Evolutionary conservation across 2,888 invertebrate species (phyloP).

Genomic region (Ganaspis brasiliensis): DNA sequence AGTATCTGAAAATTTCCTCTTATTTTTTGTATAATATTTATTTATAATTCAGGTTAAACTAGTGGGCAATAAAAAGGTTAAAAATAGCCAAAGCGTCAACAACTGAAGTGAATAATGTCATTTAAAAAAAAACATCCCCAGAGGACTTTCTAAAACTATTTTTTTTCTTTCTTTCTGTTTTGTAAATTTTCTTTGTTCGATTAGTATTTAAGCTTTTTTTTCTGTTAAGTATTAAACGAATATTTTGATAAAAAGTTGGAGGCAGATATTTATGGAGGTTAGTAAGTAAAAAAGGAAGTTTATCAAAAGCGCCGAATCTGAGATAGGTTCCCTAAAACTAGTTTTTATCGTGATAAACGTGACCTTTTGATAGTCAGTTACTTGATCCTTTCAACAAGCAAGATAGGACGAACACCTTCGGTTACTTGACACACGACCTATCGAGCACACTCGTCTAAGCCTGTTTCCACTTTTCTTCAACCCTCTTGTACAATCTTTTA

Average conservation of each 20-base stretch:
- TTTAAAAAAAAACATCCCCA: too few species aligned
- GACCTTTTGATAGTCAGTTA: constrained; percentile 6
- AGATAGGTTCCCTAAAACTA: constrained; percentile 9
- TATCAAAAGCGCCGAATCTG: constrained; percentile 4
- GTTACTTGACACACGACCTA: constrained; percentile 37
- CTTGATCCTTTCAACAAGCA: constrained; percentile 19
- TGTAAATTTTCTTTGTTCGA: neutral
- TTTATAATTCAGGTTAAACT: too few species aligned
- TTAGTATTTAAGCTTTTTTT: neutral
- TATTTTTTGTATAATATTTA: too few species aligned
- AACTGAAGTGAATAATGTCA: too few species aligned
- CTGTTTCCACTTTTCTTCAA: constrained; percentile 22
- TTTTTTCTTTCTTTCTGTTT: too few species aligned
- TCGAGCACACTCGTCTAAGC: constrained; percentile 37
- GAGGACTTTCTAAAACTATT: too few species aligned
- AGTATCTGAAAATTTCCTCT: too few species aligned
- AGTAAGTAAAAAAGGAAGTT: neutral
- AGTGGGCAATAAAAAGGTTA: too few species aligned
- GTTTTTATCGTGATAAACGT: constrained; percentile 20
- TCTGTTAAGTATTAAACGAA: constrained; percentile 2
- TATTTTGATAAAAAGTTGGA: neutral
- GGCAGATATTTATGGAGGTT: neutral
- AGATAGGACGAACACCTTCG: constrained; percentile 2
- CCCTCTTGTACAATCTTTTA: constrained; percentile 24
- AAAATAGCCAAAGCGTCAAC: too few species aligned